phyloP scores from a whole-genome alignment of 2,797 vertebrate species.

The Eospalax fontanierii region DNA sequence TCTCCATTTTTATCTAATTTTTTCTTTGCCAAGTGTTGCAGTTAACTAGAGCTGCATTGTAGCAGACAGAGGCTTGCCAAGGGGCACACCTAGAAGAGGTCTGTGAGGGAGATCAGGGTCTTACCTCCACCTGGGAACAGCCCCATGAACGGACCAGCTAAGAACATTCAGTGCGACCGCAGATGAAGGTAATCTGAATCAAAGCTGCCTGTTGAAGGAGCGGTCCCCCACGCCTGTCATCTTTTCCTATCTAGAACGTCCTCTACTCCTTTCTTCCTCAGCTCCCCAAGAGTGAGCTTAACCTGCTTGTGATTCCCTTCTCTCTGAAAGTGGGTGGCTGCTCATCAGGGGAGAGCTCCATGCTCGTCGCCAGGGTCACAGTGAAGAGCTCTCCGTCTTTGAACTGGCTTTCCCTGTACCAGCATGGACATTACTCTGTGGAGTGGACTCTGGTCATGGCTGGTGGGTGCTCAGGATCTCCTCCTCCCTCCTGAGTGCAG shows the following conservation, averaged over 20 bases:
- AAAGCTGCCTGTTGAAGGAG: not conserved
- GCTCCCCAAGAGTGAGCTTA: not conserved
- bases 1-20: not conserved
- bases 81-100: not conserved
- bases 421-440: not conserved
- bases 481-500: not conserved
- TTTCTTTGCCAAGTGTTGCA: slow-evolving; percentile 23
- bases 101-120: not conserved
- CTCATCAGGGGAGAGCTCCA: not conserved
- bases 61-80: not conserved
- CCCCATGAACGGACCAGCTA: fast-evolving
- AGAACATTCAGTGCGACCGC: not conserved
- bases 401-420: not conserved
- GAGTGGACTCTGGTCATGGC: not conserved
- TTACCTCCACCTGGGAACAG: not conserved
- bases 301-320: not conserved
- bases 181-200: not conserved
- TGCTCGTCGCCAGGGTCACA: not conserved
- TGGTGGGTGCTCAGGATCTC: not conserved
- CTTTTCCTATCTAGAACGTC: not conserved
- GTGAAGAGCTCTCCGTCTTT: not conserved
- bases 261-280: not conserved
- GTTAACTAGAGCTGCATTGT: slow-evolving; percentile 24
- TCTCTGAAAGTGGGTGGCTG: not conserved
- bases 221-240: too few relatives aligned